Percentiles rank a stretch among this genome's conserved stretches.
Conservation (phyloP, 2,888 invertebrate species). For the Caenorhabditis zanzibari region DNA sequence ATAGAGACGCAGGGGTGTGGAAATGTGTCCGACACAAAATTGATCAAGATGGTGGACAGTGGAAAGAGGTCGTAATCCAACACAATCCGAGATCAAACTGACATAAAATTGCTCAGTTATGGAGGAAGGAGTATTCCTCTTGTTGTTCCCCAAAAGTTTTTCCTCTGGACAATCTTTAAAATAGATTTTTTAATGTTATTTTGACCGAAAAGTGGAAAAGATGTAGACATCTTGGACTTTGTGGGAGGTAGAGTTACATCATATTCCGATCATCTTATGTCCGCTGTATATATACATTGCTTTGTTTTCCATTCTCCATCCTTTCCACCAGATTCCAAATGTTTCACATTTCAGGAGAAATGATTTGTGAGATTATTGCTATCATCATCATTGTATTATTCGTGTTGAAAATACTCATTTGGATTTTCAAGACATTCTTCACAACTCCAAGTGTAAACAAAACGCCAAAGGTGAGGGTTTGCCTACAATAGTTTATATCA, state of each 20-base stretch:
- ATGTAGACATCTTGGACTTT: neutral
- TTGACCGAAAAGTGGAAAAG: neutral
- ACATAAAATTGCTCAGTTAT: neutral
- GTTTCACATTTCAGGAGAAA: neutral
- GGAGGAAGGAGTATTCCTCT: neutral
- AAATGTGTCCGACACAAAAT: slow-evolving; percentile 50
- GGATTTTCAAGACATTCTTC: slow-evolving; percentile 43
- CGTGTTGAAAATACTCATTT: neutral
- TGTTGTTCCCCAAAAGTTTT: neutral
- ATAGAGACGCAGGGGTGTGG: slow-evolving; percentile 27
- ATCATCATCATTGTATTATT: slow-evolving; percentile 29
- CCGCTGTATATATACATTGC: slow-evolving; percentile 5
- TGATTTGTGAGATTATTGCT: slow-evolving; percentile 34
- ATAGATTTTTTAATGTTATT: neutral
- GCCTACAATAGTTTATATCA: neutral
- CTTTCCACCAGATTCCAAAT: neutral
- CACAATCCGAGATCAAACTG: slow-evolving; percentile 22
- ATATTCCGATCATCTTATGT: slow-evolving; percentile 17
- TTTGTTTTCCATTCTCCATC: neutral
- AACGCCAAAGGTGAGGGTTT: slow-evolving; percentile 42
- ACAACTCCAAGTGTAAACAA: slow-evolving; percentile 31
- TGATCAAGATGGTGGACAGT: slow-evolving; percentile 9
- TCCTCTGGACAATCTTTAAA: neutral
- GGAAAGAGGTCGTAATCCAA: slow-evolving; percentile 12
- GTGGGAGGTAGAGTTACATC: slow-evolving; percentile 7